Evolutionary conservation across 2,113 vertebrate species (phyloP), one percentile per base, ranked within the genome.

Genomic region (Garra rufa): DNA sequence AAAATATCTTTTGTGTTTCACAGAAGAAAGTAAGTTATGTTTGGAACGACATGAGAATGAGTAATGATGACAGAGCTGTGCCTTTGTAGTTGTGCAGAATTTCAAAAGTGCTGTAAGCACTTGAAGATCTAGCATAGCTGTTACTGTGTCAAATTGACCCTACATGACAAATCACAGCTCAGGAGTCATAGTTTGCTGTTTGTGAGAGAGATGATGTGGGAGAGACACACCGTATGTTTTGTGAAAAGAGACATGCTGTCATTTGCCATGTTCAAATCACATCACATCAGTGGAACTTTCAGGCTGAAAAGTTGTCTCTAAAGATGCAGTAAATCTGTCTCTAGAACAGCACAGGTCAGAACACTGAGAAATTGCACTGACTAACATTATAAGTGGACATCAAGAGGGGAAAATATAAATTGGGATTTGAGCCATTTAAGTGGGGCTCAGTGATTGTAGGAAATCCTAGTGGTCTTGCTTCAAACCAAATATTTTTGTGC

Each of bases 131-230:
- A 48, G 41, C 38, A 48, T 28, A 74, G 24, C 6, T 9, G 71
- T 52, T 52, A 50, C 46, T 34, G 7, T 17, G 3, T 19, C 15
- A 76, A 30, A 76, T 52, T 76, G 73, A 76, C 15, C 73, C 21
- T 21, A 34, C 0, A 17, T 76, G 46, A 34, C 44, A 28, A 76
- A 76, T 76, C 73, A 76, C 46, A 21, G 4, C 17, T 48, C 17
- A 52, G 52, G 46, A 76, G 24, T 15, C 26, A 44, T 44, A 44
- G 3, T 44, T 73, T 73, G 69, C 41, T 71, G 69, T 73, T 73
- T 73, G 24, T 26, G n/a, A 76, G 73, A 52, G 26, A 11, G 30
- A 44, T 44, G 69, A 71, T 24, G 69, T 44, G 38, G 14, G 21
- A 14, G 69, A 43, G 9, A 43, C 6, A n/a, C n/a, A 26, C 30